Evolutionary conservation across 2,888 invertebrate species (phyloP), one percentile per base, ranked within the genome.

Genomic region (Cephus nigrinus): DNA sequence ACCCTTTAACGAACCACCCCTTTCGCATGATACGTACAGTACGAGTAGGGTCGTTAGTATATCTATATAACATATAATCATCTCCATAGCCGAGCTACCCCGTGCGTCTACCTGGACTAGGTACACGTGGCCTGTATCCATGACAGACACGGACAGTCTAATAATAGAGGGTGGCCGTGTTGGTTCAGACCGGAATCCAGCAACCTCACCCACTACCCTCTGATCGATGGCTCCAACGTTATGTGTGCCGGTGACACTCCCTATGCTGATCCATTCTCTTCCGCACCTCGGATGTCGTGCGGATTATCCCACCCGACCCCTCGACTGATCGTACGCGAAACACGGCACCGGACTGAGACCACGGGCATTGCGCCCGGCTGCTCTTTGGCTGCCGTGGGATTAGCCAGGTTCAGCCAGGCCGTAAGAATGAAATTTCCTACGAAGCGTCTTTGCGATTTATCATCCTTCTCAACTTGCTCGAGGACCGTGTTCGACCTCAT

Each of bases 231-330:
- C 31, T 33, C 55, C 32, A 32, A 32, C 74, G 75, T 77, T 77
- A 75, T 78, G 72, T 75, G 78, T 78, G 78, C 73, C 75, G 75
- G 74, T 73, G 78, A 78, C 78, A 78, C 78, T 78, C 78, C 78
- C 78, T 71, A 72, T 72, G 78, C 71, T 75, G 71, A 71, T 71
- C 71, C 71, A 71, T 71, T 33, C 71, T 71, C 9, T 33, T 71
- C 71, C 71, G 15, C 71, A 71, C 71, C 71, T 71, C 71, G 33
- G 15, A 71, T 69, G 73, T 71, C 74, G 68, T 78, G 68, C 31
- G 15, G 69, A 68, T 72, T 31, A 36, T 74, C 30, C 23, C 33
- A 35, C 3, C 74, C 33, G 0, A 15, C 23, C 55, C 55, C 55
- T 9, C 0, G 9, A 23, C 23, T 23, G 23, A 55, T 55, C 55